Evolutionary conservation across 2,888 invertebrate genomes (phyloP).

Genomic region (Hyles lineata): DNA sequence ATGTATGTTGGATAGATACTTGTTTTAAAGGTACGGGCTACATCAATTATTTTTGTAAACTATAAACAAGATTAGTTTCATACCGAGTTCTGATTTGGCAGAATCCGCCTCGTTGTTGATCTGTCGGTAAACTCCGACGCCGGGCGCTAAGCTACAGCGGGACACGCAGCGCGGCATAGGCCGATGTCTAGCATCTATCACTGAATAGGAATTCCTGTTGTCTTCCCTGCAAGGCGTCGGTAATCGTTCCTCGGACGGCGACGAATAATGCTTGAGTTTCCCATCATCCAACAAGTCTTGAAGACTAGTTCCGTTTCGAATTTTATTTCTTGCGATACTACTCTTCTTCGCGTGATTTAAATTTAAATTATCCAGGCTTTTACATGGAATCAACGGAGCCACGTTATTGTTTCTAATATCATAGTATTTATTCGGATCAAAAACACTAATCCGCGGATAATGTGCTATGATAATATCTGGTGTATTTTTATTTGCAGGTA

Average conservation of each 20-base stretch:
- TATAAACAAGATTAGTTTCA: constrained; percentile 30
- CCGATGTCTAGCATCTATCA: constrained; percentile 66
- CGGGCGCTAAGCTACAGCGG: constrained; percentile 65
- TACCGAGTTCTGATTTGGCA: constrained; percentile 60
- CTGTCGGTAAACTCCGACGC: constrained; percentile 75
- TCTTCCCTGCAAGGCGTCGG: constrained; percentile 57
- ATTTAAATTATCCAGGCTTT: constrained; percentile 81
- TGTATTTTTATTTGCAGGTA: constrained; percentile 57
- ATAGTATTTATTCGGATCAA: constrained; percentile 70
- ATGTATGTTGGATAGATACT: background rate
- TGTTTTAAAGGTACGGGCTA: background rate
- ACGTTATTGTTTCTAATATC: constrained; percentile 75
- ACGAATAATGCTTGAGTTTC: constrained; percentile 67
- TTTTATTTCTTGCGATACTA: constrained; percentile 53
- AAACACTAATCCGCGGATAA: constrained; percentile 71
- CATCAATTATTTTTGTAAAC: background rate
- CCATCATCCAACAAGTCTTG: constrained; percentile 75
- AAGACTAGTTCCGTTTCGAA: constrained; percentile 71
- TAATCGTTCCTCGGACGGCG: constrained; percentile 60
- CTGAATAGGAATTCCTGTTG: constrained; percentile 71
- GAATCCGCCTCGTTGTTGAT: constrained; percentile 64
- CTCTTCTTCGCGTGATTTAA: constrained; percentile 58
- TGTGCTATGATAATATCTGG: constrained; percentile 73
- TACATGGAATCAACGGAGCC: constrained; percentile 68
- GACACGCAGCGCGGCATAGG: constrained; percentile 61